phyloP scores from a whole-genome alignment of 2,113 vertebrate genomes.

The Psittacula cyanocephala region DNA sequence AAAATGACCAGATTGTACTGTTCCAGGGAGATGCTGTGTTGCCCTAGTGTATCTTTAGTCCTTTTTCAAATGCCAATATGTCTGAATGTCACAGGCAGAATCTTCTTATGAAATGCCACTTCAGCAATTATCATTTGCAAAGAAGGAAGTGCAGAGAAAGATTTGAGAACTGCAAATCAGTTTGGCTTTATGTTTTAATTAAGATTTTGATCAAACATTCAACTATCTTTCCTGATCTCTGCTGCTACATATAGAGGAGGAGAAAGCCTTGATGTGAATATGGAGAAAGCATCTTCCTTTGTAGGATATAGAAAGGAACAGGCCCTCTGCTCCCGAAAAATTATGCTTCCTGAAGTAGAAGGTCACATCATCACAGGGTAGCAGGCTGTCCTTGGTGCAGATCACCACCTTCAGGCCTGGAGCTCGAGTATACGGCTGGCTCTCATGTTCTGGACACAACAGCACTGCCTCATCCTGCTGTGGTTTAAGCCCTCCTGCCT shows the following conservation, averaged over 20 bases:
- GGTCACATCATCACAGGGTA: background rate
- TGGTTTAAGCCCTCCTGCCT: background rate
- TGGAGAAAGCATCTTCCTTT: background rate
- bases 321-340: background rate
- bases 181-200: background rate
- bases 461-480: background rate
- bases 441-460: background rate
- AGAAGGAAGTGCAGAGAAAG: background rate
- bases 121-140: background rate
- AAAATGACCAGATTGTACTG: background rate
- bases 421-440: background rate
- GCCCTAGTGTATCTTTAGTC: background rate
- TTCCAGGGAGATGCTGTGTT: background rate
- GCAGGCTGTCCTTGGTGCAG: background rate
- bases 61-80: background rate
- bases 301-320: background rate
- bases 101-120: slow-evolving; percentile 10
- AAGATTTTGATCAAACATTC: slow-evolving; percentile 1
- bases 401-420: background rate
- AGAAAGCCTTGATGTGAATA: background rate
- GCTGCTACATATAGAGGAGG: background rate
- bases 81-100: slow-evolving; percentile 11
- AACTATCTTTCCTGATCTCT: background rate
- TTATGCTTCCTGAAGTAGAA: background rate
- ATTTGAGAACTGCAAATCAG: background rate